These are phyloP conservation scores for Albula goreensis DNA, from an alignment of 2,113 vertebrate species.

Conservation along the genomic window DNA sequence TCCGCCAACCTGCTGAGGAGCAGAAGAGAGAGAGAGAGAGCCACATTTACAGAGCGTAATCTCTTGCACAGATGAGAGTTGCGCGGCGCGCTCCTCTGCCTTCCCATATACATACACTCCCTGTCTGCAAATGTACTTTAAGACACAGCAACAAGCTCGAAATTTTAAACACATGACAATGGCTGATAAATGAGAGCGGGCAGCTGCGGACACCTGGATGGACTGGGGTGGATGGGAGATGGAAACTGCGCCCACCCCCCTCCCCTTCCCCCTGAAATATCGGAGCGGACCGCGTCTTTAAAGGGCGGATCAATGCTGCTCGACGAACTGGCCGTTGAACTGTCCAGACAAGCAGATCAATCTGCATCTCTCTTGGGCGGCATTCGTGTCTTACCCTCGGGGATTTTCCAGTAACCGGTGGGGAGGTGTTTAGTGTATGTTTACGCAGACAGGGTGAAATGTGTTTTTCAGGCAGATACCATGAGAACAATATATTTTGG, in stretches of 20 bases:
- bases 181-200: neutral
- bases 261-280: neutral
- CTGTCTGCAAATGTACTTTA: neutral
- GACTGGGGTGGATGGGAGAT: neutral
- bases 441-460: neutral
- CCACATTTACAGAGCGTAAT: too few species aligned
- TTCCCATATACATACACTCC: neutral
- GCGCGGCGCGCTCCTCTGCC: too few species aligned
- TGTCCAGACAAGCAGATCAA: neutral
- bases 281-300: neutral
- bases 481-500: neutral
- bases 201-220: neutral
- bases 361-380: neutral
- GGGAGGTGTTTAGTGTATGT: neutral
- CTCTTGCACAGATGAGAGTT: too few species aligned
- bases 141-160: neutral
- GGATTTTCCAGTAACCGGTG: neutral
- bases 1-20: too few species aligned
- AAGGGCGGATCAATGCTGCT: neutral
- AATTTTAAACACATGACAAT: neutral
- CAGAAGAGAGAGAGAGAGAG: too few species aligned
- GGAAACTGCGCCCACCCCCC: too few species aligned
- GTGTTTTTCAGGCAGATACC: neutral
- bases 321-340: neutral
- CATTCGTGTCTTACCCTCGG: conserved; percentile 1